Evolutionary conservation across 2,888 invertebrate species (phyloP), one percentile per base, ranked within the genome.

Genomic region (Zhuqinia jingwanae): DNA sequence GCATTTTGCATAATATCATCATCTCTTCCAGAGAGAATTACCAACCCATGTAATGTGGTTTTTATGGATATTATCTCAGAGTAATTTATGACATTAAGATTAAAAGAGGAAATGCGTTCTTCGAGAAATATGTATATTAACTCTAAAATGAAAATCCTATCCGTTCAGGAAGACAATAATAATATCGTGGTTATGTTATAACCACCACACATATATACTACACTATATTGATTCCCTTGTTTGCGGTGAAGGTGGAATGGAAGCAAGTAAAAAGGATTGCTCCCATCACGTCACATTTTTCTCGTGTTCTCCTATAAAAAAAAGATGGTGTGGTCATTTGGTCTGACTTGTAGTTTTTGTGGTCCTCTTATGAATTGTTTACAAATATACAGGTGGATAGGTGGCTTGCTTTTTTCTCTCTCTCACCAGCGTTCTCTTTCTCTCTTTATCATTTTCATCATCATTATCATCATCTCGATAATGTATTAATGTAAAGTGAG

Each of bases 11-110:
- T 15, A 70, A 65, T 36, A 76, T 47, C 81, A 73, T 73, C 63
- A 36, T 80, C 79, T 75, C 73, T 56, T 76, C 76, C 60, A 47
- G 47, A 68, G 25, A 60, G 75, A 87, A 65, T 79, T 86, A 75
- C 78, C 58, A 77, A 82, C 76, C 68, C 80, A 76, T 75, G 81
- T 81, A 82, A 45, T 88, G 80, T 88, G 81, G 87, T 77, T 88
- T 88, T 87, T 89, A 89, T 88, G 89, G 85, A 89, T 89, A 89
- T 85, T 87, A 85, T 87, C 87, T 78, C 76, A 77, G 58, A 45
- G 77, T 89, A 89, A 89, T 89, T 89, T 89, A 89, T 89, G 89
- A 85, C 85, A 89, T 85, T 82, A 86, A 82, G 81, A 87, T 78
- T 70, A 70, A 27, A 10, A 65, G 79, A 60, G 73, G 56, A 81